Percentiles rank a stretch among this genome's conserved stretches.
phyloP scores from a whole-genome alignment of 2,888 invertebrate genomes.

The Heliconius aoede region DNA sequence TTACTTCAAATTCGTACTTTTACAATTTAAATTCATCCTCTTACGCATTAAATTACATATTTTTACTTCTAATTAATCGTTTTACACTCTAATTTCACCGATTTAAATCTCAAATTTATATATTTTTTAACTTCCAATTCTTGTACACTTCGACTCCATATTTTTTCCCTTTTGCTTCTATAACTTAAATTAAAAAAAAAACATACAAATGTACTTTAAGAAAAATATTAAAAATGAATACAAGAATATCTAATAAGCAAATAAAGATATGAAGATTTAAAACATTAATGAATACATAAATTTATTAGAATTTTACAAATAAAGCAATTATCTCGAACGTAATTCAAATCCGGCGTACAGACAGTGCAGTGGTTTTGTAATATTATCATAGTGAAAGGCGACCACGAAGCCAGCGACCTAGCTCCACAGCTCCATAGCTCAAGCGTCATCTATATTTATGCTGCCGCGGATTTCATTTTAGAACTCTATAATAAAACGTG shows the following conservation, averaged over 20 bases:
- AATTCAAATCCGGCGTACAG: conserved; percentile 41
- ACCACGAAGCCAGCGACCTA: conserved; percentile 60
- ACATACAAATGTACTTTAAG: background rate
- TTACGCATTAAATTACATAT: too few relatives aligned
- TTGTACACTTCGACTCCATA: too few relatives aligned
- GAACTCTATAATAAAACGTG: conserved; percentile 50
- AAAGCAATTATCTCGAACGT: conserved; percentile 41
- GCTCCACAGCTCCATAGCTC: conserved; percentile 48
- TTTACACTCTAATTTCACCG: too few relatives aligned
- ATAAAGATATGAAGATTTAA: background rate
- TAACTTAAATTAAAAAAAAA: too few relatives aligned
- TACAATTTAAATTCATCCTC: too few relatives aligned
- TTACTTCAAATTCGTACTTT: too few relatives aligned
- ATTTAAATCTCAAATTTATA: too few relatives aligned
- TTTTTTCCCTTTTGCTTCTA: too few relatives aligned
- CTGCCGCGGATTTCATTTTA: conserved; percentile 52
- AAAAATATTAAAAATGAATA: background rate
- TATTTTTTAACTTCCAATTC: too few relatives aligned
- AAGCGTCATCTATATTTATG: conserved; percentile 54
- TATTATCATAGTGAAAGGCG: conserved; percentile 75
- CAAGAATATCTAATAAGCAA: background rate
- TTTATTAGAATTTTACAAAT: conserved; percentile 24
- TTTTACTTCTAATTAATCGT: too few relatives aligned
- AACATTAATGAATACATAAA: background rate
- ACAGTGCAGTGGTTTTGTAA: conserved; percentile 48